A percentile compares a stretch with the other conserved stretches of the same genome.
Evolutionary conservation across 2,888 invertebrate species (phyloP).

Genomic region (Ormyrus pomaceus): DNA sequence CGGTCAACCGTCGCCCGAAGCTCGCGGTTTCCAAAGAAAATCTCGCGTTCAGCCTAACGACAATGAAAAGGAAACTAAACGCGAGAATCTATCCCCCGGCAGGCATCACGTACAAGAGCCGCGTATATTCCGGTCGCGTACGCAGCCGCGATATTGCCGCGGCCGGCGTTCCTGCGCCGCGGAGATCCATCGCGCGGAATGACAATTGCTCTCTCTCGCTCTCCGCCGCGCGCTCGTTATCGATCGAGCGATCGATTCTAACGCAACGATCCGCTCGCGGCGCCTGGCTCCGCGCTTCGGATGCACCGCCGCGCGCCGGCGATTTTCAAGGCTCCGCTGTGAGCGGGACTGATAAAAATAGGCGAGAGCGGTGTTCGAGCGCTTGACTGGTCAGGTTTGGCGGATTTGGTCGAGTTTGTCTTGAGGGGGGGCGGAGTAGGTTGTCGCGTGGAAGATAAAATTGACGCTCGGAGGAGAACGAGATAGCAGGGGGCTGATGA

Average conservation of each 20-base stretch:
- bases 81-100: not conserved
- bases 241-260: conserved; percentile 41
- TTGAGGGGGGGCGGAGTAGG: no score
- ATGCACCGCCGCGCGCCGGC: no score
- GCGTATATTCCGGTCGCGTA: conserved; percentile 24
- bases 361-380: no score
- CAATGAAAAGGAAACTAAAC: conserved; percentile 6
- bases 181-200: conserved; percentile 40
- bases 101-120: conserved; percentile 27
- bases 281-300: not conserved
- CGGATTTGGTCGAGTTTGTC: no score
- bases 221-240: not conserved
- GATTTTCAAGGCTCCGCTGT: not conserved
- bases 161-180: conserved; percentile 30
- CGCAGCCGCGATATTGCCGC: conserved; percentile 34
- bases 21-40: no score
- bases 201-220: conserved; percentile 40
- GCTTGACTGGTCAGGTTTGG: no score
- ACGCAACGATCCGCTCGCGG: conserved; percentile 10
- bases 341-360: no score
- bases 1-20: no score
- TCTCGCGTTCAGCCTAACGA: not conserved
- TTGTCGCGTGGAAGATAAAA: no score
- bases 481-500: conserved; percentile 13
- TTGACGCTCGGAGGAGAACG: not conserved